Evolutionary conservation across 2,888 invertebrate species (phyloP).

Genomic region (Tetanocera ferruginea): DNA sequence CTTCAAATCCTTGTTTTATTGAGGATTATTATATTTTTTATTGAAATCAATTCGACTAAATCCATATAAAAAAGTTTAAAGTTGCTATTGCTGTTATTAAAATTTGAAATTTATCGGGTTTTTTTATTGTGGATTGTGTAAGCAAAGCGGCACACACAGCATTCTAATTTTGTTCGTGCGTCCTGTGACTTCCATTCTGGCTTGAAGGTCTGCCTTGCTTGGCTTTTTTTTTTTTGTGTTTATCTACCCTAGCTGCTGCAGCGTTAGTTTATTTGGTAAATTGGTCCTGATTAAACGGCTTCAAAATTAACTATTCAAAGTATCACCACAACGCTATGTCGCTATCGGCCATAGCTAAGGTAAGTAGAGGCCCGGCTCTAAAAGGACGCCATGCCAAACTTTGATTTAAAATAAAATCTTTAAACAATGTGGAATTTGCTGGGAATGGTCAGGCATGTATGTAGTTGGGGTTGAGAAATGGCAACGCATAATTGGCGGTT

Average conservation of each 20-base stretch:
- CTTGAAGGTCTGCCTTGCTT: background rate
- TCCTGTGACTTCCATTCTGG: background rate
- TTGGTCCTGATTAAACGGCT: conserved; percentile 60
- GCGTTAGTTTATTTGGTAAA: conserved; percentile 2
- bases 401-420: background rate
- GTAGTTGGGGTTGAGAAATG: background rate
- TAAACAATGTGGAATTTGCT: conserved; percentile 1
- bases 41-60: background rate
- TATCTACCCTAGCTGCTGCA: background rate
- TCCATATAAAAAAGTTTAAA: background rate
- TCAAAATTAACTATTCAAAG: conserved; percentile 78
- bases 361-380: conserved; percentile 62
- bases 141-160: background rate
- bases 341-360: conserved; percentile 77
- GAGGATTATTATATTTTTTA: background rate
- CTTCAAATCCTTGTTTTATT: background rate
- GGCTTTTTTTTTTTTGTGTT: background rate
- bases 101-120: background rate
- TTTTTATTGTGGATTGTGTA: background rate
- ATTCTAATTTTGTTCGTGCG: background rate
- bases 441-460: background rate
- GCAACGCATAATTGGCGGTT: background rate
- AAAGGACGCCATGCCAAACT: background rate
- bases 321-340: conserved; percentile 77
- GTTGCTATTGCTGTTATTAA: background rate